Percentiles rank a stretch among this genome's conserved stretches.
Evolutionary conservation across 2,113 vertebrate species (phyloP).

Genomic region (Apistogramma diplotaenia): DNA sequence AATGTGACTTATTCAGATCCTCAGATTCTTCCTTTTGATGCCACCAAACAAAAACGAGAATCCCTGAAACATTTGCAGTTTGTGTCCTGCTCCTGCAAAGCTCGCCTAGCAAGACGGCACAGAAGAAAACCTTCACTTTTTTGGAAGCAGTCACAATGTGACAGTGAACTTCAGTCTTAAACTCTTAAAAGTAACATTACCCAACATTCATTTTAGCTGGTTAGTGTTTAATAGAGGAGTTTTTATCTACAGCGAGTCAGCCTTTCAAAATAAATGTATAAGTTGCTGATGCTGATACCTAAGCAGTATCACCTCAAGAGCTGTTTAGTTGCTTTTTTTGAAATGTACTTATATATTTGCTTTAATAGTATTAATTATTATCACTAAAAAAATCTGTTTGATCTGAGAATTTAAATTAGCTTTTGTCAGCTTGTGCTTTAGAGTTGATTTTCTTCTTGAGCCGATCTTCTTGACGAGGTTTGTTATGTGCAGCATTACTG

Average conservation of each 20-base stretch:
- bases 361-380: not conserved
- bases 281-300: not conserved
- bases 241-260: not conserved
- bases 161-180: too few relatives aligned
- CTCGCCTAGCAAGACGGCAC: not conserved
- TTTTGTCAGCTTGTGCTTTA: not conserved
- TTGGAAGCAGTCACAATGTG: not conserved
- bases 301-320: not conserved
- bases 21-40: not conserved
- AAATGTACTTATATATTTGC: too few relatives aligned
- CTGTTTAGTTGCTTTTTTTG: not conserved
- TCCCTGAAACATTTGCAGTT: not conserved
- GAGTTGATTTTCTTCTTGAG: not conserved
- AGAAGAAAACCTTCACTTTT: not conserved
- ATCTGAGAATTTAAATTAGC: not conserved
- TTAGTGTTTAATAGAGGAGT: not conserved
- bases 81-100: not conserved
- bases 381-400: not conserved
- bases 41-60: not conserved
- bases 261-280: not conserved
- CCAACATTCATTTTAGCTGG: not conserved
- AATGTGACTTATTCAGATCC: not conserved
- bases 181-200: not conserved
- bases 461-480: not conserved
- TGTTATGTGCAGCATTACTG: not conserved